Conservation (phyloP, 1,140 invertebrate species). For the Tetragnatha versicolor region DNA sequence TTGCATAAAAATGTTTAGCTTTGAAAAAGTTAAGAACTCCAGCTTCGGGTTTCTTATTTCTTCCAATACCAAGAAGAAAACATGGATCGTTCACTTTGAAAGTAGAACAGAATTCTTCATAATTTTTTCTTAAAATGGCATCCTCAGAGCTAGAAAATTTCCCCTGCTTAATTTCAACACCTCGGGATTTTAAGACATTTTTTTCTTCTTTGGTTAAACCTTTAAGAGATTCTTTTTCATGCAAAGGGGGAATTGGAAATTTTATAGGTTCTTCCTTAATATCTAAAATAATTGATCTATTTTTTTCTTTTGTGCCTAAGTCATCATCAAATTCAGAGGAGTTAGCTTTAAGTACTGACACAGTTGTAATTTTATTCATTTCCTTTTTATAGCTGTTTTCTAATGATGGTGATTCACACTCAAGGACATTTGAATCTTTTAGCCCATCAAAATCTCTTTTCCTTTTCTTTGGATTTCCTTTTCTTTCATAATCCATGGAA, state of each 20-base stretch:
- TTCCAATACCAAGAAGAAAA: slow-evolving; percentile 1
- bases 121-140: slow-evolving; percentile 2
- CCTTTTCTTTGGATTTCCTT: too few relatives aligned
- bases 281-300: neutral
- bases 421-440: too few relatives aligned
- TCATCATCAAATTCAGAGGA: too few relatives aligned
- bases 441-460: too few relatives aligned
- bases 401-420: too few relatives aligned
- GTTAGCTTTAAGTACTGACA: too few relatives aligned
- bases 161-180: neutral
- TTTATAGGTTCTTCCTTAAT: neutral
- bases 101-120: neutral
- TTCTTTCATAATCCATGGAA: too few relatives aligned
- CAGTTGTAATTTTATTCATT: too few relatives aligned
- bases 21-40: neutral
- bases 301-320: too few relatives aligned
- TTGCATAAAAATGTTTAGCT: slow-evolving; percentile 10
- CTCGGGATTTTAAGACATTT: neutral
- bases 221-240: neutral
- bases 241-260: neutral
- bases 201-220: neutral
- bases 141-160: neutral
- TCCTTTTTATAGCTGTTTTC: too few relatives aligned
- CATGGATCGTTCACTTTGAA: neutral
- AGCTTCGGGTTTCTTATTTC: neutral